Conservation (phyloP, 1,140 invertebrate species). For the Charaxes varanes region DNA sequence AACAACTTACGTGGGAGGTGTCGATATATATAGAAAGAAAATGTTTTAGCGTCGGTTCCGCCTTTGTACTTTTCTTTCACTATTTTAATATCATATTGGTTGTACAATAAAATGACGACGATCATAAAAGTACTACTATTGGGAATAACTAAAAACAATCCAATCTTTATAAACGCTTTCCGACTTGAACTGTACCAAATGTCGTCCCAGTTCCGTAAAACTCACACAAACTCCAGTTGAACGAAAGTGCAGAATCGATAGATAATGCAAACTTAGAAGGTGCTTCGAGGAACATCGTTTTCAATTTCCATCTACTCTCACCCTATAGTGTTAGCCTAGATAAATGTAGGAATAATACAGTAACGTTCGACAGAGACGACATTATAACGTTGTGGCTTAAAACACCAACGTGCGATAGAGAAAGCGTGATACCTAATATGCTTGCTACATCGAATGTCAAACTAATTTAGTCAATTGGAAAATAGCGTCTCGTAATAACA, state of each 20-base stretch:
- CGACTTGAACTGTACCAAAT: constrained; percentile 7
- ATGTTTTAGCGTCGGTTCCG: no score
- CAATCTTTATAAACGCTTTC: no score
- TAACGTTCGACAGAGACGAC: constrained; percentile 10
- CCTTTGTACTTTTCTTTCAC: no score
- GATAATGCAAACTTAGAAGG: constrained; percentile 17
- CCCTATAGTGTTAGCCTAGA: constrained; percentile 23
- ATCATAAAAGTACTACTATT: no score
- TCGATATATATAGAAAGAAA: no score
- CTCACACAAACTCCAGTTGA: constrained; percentile 9
- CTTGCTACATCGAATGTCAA: constrained; percentile 26
- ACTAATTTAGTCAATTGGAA: constrained; percentile 36
- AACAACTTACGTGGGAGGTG: no score
- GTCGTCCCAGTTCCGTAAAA: constrained; percentile 5
- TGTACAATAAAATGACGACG: no score
- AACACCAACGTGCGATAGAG: constrained; percentile 7
- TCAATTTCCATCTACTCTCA: constrained; percentile 22
- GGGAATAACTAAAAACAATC: no score
- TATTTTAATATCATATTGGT: no score
- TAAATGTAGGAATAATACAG: constrained; percentile 16
- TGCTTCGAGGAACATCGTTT: constrained; percentile 21
- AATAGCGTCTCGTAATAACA: constrained; percentile 22
- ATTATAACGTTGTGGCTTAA: no score
- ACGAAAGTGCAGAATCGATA: constrained; percentile 17
- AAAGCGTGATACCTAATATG: constrained; percentile 5